phyloP scores from a whole-genome alignment of 2,113 vertebrate genomes.

The Bos taurus region ARS-UCD2.0 NC_037349.1:32232001-32232500 shows the following conservation, averaged over 20 bases:
- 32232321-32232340: background rate
- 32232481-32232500: background rate
- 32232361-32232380: background rate
- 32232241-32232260: background rate
- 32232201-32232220: background rate
- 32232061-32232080: background rate
- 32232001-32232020: background rate
- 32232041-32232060: background rate
- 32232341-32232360: background rate
- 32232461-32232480: background rate
- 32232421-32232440: background rate
- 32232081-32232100: background rate
- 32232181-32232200: background rate
- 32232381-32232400: background rate
- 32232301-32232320: background rate
- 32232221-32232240: background rate
- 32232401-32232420: background rate
- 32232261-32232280: background rate
- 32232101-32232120: background rate
- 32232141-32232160: background rate
- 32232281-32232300: background rate
- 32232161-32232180: background rate
- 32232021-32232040: background rate
- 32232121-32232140: background rate
- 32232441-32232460: background rate